Conservation (phyloP, 2,113 vertebrate genomes). For the Callospermophilus lateralis region DNA sequence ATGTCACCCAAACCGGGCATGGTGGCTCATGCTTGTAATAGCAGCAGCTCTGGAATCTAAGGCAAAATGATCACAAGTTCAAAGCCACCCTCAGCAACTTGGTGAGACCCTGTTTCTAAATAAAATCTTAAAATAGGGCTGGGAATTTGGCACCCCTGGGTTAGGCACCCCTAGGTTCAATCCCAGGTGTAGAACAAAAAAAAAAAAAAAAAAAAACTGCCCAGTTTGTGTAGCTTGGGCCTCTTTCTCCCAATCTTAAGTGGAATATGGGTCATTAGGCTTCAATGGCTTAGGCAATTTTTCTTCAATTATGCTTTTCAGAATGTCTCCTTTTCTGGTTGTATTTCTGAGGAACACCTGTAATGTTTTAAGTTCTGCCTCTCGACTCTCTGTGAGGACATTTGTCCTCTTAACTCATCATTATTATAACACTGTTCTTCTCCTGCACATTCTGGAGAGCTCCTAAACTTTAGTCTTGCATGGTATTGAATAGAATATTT, state of each 20-base stretch:
- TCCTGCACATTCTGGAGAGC: background rate
- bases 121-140: too few relatives aligned
- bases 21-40: too few relatives aligned
- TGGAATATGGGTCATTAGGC: background rate
- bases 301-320: slow-evolving; percentile 6
- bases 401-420: background rate
- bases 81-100: too few relatives aligned
- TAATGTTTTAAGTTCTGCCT: background rate
- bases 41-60: too few relatives aligned
- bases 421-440: background rate
- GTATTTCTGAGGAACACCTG: background rate
- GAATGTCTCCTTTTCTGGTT: background rate
- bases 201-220: too few relatives aligned
- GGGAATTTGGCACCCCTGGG: too few relatives aligned
- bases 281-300: background rate
- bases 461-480: background rate
- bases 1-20: too few relatives aligned
- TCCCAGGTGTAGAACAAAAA: too few relatives aligned
- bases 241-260: background rate
- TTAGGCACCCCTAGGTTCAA: too few relatives aligned
- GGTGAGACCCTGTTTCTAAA: too few relatives aligned
- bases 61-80: too few relatives aligned
- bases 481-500: background rate
- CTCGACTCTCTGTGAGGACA: background rate
- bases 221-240: background rate